phyloP scores from a whole-genome alignment of 2,888 invertebrate species.

The Boloria euphrosyne region DNA sequence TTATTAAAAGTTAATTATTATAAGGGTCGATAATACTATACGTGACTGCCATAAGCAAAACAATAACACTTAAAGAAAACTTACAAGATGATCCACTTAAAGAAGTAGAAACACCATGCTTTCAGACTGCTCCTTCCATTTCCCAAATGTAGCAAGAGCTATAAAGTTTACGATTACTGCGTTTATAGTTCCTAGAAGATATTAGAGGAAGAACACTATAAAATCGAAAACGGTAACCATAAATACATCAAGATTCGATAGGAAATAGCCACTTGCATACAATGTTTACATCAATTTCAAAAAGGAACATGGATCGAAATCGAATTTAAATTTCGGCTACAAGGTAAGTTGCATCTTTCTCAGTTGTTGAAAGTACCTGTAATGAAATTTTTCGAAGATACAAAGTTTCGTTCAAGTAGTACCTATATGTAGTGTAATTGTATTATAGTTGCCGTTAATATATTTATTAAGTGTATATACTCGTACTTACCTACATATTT shows the following conservation, averaged over 20 bases:
- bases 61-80: conserved; percentile 18
- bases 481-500: too few relatives aligned
- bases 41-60: too few relatives aligned
- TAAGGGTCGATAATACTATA: too few relatives aligned
- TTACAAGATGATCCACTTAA: conserved; percentile 36
- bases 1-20: too few relatives aligned
- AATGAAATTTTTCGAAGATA: too few relatives aligned
- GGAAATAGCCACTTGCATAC: conserved; percentile 32
- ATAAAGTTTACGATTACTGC: conserved; percentile 64
- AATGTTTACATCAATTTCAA: conserved; percentile 26
- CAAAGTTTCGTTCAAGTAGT: too few relatives aligned
- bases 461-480: too few relatives aligned
- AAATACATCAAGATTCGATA: conserved; percentile 43
- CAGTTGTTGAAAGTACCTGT: too few relatives aligned
- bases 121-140: conserved; percentile 56
- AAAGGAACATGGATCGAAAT: conserved; percentile 1
- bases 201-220: conserved; percentile 62
- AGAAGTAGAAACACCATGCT: conserved; percentile 45
- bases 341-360: not conserved
- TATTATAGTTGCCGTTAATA: too few relatives aligned
- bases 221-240: conserved; percentile 59
- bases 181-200: conserved; percentile 53
- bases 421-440: too few relatives aligned
- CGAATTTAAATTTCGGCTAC: not conserved
- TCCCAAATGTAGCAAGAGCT: conserved; percentile 57